Evolutionary conservation across 2,113 vertebrate species (phyloP).

Genomic region (Odontesthes bonariensis): DNA sequence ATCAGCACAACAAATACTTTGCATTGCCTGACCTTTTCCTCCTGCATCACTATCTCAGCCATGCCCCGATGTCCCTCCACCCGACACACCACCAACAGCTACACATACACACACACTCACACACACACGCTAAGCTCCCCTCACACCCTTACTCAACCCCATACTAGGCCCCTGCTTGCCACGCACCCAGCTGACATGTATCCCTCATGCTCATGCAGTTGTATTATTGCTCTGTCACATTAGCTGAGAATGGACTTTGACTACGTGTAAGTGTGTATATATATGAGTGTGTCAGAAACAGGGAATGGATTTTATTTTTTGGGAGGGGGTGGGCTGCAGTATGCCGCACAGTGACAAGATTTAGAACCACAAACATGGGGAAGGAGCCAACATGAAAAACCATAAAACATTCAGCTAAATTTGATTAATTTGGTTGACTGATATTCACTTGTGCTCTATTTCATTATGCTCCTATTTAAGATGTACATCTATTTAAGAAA

Average conservation of each 20-base stretch:
- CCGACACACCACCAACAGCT: slow-evolving; percentile 26
- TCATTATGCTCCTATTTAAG: neutral
- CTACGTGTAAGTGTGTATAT: slow-evolving; percentile 46
- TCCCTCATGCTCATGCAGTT: slow-evolving; percentile 64
- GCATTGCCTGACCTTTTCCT: slow-evolving; percentile 85
- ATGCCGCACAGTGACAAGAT: neutral
- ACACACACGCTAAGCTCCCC: slow-evolving; percentile 43
- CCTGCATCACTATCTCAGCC: slow-evolving; percentile 74
- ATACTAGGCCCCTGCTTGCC: slow-evolving; percentile 64
- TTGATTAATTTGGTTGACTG: no score
- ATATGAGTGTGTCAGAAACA: slow-evolving; percentile 5
- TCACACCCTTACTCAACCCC: slow-evolving; percentile 67
- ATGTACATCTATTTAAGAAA: no score
- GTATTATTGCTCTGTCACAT: slow-evolving; percentile 73
- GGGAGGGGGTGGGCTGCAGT: neutral
- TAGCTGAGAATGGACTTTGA: slow-evolving; percentile 63
- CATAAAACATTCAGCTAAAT: no score
- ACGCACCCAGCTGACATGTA: slow-evolving; percentile 70
- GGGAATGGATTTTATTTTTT: neutral
- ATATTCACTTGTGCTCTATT: neutral
- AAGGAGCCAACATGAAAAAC: neutral
- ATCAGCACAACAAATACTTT: slow-evolving; percentile 88
- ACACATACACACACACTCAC: slow-evolving; percentile 42
- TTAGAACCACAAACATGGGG: neutral
- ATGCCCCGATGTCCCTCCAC: slow-evolving; percentile 47